phyloP scores from a whole-genome alignment of 2,797 vertebrate species.

The Lepus townsendii region DNA sequence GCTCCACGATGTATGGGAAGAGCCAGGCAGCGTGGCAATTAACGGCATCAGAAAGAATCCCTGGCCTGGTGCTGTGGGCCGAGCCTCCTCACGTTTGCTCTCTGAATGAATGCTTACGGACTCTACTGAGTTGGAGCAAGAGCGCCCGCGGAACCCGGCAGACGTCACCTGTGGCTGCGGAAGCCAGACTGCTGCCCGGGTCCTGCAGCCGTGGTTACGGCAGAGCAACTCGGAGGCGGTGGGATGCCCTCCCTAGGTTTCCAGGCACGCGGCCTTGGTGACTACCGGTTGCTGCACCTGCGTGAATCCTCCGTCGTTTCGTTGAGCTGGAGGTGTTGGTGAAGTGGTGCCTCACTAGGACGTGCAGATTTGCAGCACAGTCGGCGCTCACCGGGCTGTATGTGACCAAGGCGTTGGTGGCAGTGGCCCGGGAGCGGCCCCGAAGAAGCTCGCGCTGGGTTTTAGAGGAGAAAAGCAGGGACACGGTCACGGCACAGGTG shows the following conservation, averaged over 20 bases:
- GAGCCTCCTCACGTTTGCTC: neutral
- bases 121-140: neutral
- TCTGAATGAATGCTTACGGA: neutral
- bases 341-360: neutral
- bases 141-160: neutral
- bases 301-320: neutral
- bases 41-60: neutral
- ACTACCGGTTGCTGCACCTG: fast-evolving
- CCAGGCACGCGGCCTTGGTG: neutral
- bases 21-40: neutral
- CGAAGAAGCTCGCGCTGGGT: neutral
- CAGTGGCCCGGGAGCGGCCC: too few relatives aligned
- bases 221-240: neutral
- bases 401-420: neutral
- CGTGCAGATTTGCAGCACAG: neutral
- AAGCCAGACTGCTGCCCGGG: neutral
- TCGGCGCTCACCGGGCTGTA: neutral
- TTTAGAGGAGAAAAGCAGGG: neutral
- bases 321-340: neutral
- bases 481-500: too few relatives aligned
- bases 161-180: neutral
- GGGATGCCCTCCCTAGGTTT: neutral
- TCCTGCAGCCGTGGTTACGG: neutral
- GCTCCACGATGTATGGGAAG: neutral
- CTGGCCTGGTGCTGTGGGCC: neutral